Percentiles rank a stretch among this genome's conserved stretches.
Conservation (phyloP, 1,140 invertebrate genomes). For the Lepeophtheirus salmonis region DNA sequence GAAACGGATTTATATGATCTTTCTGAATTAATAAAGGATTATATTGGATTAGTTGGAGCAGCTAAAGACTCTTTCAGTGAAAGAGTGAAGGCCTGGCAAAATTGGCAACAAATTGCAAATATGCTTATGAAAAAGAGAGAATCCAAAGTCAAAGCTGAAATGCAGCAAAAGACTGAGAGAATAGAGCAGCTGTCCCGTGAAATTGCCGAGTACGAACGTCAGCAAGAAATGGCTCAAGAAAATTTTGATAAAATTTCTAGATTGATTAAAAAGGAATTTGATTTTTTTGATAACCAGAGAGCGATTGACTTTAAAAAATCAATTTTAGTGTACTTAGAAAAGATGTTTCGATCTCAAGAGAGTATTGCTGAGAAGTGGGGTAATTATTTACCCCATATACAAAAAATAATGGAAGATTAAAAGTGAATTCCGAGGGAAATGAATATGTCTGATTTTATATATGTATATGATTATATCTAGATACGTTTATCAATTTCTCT, state of each 20-base stretch:
- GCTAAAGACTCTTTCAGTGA: slow-evolving; percentile 56
- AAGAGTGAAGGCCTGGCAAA: slow-evolving; percentile 89
- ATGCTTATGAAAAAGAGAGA: slow-evolving; percentile 86
- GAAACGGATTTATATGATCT: slow-evolving; percentile 86
- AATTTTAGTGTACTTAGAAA: slow-evolving; percentile 76
- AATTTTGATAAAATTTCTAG: slow-evolving; percentile 90
- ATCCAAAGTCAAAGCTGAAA: slow-evolving; percentile 71
- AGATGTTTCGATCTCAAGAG: slow-evolving; percentile 82
- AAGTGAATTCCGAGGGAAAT: no score
- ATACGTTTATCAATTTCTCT: no score
- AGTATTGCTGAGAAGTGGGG: slow-evolving; percentile 40
- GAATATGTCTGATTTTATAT: no score
- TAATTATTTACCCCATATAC: slow-evolving; percentile 10
- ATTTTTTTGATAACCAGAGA: slow-evolving; percentile 68
- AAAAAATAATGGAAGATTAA: slow-evolving; percentile 4
- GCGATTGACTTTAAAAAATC: slow-evolving; percentile 75
- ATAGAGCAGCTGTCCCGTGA: slow-evolving; percentile 61
- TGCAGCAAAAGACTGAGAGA: slow-evolving; percentile 68
- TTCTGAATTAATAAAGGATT: slow-evolving; percentile 84
- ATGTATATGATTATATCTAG: no score
- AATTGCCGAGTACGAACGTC: slow-evolving; percentile 60
- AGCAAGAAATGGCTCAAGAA: slow-evolving; percentile 84
- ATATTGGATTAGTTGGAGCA: slow-evolving; percentile 72
- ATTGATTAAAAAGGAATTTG: slow-evolving; percentile 88
- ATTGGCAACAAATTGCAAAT: slow-evolving; percentile 89